phyloP scores from a whole-genome alignment of 53 echinoderm and acorn worm species.

The Luidia sarsii region DNA sequence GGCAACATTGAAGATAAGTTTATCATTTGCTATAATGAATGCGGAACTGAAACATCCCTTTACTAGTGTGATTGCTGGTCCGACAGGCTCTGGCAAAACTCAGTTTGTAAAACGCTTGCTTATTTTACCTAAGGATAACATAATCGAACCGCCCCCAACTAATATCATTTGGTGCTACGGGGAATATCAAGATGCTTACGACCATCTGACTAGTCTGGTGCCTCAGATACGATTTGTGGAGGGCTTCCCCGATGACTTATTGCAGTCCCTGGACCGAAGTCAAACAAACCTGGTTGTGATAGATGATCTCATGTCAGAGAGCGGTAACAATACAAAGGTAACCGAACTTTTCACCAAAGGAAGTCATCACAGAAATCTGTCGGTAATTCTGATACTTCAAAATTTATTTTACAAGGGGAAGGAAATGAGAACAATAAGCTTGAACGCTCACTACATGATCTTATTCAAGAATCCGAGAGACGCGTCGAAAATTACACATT shows the following conservation, averaged over 20 bases:
- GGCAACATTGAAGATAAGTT: neutral
- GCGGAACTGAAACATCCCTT: conserved; percentile 15
- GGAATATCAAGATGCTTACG: no score
- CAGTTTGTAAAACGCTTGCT: conserved; percentile 57
- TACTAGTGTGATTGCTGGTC: no score
- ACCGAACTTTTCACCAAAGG: conserved; percentile 66
- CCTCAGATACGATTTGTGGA: no score
- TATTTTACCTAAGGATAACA: neutral
- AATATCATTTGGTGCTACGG: conserved; percentile 64
- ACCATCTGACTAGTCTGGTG: no score
- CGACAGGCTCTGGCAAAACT: conserved; percentile 70
- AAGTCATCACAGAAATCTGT: conserved; percentile 73
- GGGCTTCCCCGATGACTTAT: no score
- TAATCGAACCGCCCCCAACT: conserved; percentile 55
- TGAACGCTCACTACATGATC: conserved; percentile 68
- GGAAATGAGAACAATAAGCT: no score
- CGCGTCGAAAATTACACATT: conserved; percentile 62
- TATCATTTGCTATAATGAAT: conserved; percentile 27
- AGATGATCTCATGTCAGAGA: no score
- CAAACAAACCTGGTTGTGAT: no score
- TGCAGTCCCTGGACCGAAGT: no score
- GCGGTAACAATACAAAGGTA: conserved; percentile 69
- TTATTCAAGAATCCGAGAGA: no score
- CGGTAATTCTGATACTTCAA: conserved; percentile 64
- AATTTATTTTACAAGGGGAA: no score